Conservation (phyloP, 2,888 invertebrate species). For the Ferdinandea cuprea region DNA sequence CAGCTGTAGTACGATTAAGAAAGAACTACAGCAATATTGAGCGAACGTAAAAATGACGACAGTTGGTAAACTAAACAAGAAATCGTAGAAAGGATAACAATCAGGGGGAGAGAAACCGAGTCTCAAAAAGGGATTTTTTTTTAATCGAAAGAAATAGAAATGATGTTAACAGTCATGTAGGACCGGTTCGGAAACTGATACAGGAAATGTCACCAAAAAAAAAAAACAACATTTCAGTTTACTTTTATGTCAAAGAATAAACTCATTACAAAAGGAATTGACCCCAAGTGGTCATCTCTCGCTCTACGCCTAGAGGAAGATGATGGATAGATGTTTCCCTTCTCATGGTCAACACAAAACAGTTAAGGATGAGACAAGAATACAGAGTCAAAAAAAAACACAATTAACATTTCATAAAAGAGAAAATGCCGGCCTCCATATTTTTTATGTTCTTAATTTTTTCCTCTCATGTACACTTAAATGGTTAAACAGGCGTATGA, state of each 20-base stretch:
- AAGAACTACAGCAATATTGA: neutral
- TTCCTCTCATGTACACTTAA: constrained; percentile 45
- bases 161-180: constrained; percentile 55
- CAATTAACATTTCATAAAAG: constrained; percentile 62
- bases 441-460: constrained; percentile 12
- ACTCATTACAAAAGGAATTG: constrained; percentile 46
- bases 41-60: constrained; percentile 2
- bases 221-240: constrained; percentile 5
- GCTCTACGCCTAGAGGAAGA: constrained; percentile 16
- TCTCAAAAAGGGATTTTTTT: constrained; percentile 22
- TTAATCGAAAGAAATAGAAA: constrained; percentile 18
- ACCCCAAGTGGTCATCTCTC: constrained; percentile 34
- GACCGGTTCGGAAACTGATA: constrained; percentile 71
- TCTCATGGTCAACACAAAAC: constrained; percentile 12
- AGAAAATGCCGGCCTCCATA: constrained; percentile 44
- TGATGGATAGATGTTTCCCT: constrained; percentile 27
- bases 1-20: constrained; percentile 53
- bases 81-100: constrained; percentile 39
- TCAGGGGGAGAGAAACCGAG: constrained; percentile 11
- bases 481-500: constrained; percentile 71
- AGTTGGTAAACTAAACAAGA: constrained; percentile 9
- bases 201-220: constrained; percentile 58
- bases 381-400: constrained; percentile 11
- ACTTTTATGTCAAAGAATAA: constrained; percentile 36
- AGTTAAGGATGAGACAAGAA: neutral